Conservation (phyloP, 1,140 invertebrate species). For the Oreohelix idahoensis region DNA sequence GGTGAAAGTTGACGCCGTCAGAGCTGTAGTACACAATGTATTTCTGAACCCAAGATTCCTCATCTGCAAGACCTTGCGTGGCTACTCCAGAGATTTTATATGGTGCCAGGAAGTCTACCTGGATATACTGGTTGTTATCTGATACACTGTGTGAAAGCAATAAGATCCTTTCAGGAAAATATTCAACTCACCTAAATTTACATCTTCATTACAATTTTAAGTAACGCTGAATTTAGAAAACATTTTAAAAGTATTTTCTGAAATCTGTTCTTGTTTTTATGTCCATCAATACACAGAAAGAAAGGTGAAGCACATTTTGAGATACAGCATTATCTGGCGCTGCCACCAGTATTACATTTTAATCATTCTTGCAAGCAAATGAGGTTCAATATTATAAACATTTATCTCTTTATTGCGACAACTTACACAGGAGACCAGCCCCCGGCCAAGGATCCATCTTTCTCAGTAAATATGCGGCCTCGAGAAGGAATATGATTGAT, state of each 20-base stretch:
- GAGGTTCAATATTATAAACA: too few relatives aligned
- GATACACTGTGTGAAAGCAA: constrained; percentile 45
- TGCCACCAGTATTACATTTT: too few relatives aligned
- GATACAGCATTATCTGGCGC: too few relatives aligned
- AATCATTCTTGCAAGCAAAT: too few relatives aligned
- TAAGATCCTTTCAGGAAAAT: background rate
- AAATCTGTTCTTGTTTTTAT: too few relatives aligned
- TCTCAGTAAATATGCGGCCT: constrained; percentile 53
- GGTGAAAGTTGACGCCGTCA: constrained; percentile 54
- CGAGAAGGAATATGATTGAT: constrained; percentile 47
- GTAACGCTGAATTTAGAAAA: background rate
- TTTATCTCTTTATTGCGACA: too few relatives aligned
- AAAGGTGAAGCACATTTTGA: too few relatives aligned
- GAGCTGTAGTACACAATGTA: constrained; percentile 77
- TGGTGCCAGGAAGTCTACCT: constrained; percentile 80
- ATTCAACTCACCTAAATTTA: background rate
- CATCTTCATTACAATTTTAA: background rate
- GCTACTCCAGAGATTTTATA: constrained; percentile 84
- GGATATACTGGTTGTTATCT: constrained; percentile 59
- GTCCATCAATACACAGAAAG: too few relatives aligned
- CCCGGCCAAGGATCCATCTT: constrained; percentile 52
- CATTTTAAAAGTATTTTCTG: too few relatives aligned
- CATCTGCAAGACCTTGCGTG: constrained; percentile 76
- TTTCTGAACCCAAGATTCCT: constrained; percentile 79
- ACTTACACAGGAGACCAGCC: constrained; percentile 63